A percentile compares a stretch with the other conserved stretches of the same genome.
Conservation (phyloP, 2,797 vertebrate genomes). For the Mormyrus hasselquistii region DNA sequence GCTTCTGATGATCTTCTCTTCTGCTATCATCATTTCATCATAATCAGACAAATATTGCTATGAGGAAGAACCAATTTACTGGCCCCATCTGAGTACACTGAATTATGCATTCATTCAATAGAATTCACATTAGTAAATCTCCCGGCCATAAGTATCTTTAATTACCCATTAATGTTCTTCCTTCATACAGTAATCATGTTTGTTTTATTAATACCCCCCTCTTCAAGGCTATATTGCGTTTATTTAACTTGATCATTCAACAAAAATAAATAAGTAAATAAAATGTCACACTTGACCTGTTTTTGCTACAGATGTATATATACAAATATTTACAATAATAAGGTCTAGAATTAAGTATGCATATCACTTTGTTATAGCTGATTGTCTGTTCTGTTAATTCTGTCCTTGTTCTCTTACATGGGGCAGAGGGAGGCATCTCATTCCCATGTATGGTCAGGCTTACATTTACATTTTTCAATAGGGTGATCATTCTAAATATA, state of each 20-base stretch:
- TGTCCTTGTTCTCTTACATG: neutral
- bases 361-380: neutral
- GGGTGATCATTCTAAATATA: neutral
- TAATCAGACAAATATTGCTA: constrained; percentile 10
- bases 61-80: neutral
- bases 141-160: constrained; percentile 14
- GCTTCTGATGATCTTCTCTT: neutral
- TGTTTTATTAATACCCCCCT: neutral
- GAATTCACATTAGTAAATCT: constrained; percentile 1
- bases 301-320: neutral
- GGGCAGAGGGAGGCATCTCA: neutral
- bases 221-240: neutral
- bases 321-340: neutral
- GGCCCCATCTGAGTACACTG: constrained; percentile 1
- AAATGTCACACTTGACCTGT: neutral
- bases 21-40: neutral
- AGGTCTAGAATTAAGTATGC: neutral
- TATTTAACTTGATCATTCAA: neutral
- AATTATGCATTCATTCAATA: constrained; percentile 18
- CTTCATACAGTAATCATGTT: neutral
- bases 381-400: neutral
- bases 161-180: constrained; percentile 7
- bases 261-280: neutral
- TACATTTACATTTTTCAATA: neutral
- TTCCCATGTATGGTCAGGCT: neutral